These are phyloP conservation scores for Mesorhabditis spiculigera DNA, from an alignment of 2,888 invertebrate species.

Conservation along the genomic window DNA sequence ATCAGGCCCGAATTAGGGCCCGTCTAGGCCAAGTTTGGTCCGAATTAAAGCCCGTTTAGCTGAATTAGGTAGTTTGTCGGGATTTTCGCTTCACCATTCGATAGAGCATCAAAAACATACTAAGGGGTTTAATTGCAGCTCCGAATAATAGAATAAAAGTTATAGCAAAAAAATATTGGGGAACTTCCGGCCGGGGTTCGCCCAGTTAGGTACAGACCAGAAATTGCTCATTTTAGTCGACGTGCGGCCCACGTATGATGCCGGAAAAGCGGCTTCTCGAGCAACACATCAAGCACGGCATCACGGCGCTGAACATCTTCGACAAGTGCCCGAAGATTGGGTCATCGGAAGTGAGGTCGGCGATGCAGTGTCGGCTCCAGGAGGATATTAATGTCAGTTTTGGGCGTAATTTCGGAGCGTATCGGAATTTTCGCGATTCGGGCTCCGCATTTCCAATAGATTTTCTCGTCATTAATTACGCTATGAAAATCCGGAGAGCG, in stretches of 20 bases:
- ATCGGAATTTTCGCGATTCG: too few relatives aligned
- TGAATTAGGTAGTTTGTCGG: not conserved
- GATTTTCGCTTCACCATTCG: too few relatives aligned
- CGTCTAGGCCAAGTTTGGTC: not conserved
- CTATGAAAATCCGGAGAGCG: too few relatives aligned
- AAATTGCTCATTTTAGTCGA: conserved; percentile 28
- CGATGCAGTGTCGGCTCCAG: conserved; percentile 47
- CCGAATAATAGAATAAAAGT: not conserved
- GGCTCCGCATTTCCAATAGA: too few relatives aligned
- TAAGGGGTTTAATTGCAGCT: too few relatives aligned
- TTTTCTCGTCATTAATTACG: too few relatives aligned
- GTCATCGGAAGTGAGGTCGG: conserved; percentile 42
- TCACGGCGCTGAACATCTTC: conserved; percentile 48
- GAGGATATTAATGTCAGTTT: conserved; percentile 51
- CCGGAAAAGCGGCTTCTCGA: conserved; percentile 51
- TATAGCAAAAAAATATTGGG: not conserved
- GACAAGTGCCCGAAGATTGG: conserved; percentile 54
- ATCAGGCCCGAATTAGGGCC: not conserved
- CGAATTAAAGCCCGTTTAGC: not conserved
- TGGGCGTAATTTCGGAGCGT: too few relatives aligned
- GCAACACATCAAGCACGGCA: conserved; percentile 44
- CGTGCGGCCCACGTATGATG: conserved; percentile 47
- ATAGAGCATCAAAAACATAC: too few relatives aligned
- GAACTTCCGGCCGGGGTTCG: not conserved
- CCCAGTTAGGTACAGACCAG: not conserved